phyloP scores from a whole-genome alignment of 2,797 vertebrate species.

The Chloroceryle amazona region DNA sequence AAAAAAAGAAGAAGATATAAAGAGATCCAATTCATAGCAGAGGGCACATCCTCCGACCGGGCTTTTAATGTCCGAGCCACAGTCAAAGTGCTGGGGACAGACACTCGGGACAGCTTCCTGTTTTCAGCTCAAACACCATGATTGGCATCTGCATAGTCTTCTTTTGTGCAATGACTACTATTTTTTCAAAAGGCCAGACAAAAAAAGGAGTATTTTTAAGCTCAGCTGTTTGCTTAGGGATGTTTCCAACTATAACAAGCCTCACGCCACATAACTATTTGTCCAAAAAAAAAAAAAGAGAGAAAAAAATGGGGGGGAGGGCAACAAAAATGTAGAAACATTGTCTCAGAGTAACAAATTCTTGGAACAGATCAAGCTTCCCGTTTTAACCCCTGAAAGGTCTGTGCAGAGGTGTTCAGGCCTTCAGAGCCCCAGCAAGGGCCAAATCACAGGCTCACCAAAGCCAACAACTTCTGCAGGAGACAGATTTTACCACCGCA shows the following conservation, averaged over 20 bases:
- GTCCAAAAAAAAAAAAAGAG: constrained; percentile 34
- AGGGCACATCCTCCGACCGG: constrained; percentile 24
- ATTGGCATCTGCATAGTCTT: constrained; percentile 61
- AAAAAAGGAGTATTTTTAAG: constrained; percentile 77
- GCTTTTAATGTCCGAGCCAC: background rate
- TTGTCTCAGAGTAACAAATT: constrained; percentile 69
- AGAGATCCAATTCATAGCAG: constrained; percentile 26
- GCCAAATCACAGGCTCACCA: background rate
- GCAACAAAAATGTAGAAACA: constrained; percentile 59
- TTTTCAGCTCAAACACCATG: constrained; percentile 59
- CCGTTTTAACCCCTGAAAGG: constrained; percentile 35
- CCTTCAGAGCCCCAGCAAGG: background rate
- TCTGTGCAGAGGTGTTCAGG: background rate
- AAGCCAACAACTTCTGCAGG: constrained; percentile 29
- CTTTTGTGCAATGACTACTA: constrained; percentile 57
- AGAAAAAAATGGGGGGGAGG: background rate
- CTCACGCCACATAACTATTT: constrained; percentile 75
- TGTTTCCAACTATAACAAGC: constrained; percentile 77
- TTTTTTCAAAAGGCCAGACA: constrained; percentile 51
- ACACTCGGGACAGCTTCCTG: constrained; percentile 70
- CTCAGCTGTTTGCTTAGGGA: constrained; percentile 79
- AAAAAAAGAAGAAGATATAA: background rate
- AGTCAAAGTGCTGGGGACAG: constrained; percentile 49
- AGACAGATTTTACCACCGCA: background rate
- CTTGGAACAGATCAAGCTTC: constrained; percentile 30